phyloP scores from a whole-genome alignment of 2,113 vertebrate genomes.

The Coreoperca whiteheadi region DNA sequence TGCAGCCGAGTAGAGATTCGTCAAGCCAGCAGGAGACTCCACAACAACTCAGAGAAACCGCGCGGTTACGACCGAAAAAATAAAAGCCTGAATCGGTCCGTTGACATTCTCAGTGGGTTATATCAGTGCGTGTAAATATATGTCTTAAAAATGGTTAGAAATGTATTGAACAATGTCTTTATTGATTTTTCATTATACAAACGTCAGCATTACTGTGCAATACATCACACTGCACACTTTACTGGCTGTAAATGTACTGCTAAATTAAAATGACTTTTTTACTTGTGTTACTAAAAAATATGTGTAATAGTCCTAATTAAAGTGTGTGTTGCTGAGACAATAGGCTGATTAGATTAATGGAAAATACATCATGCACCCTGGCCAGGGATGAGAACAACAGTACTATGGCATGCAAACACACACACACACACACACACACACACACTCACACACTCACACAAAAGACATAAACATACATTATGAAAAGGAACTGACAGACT shows the following conservation, averaged over 20 bases:
- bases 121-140: not conserved
- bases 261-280: not conserved
- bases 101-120: not conserved
- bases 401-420: not conserved
- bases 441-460: not conserved
- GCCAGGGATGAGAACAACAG: not conserved
- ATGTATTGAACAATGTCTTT: not conserved
- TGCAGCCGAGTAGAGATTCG: not conserved
- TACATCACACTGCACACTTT: too few relatives aligned
- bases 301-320: too few relatives aligned
- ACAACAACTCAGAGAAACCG: not conserved
- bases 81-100: slow-evolving; percentile 1
- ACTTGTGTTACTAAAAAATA: not conserved
- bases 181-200: too few relatives aligned
- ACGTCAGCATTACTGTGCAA: too few relatives aligned
- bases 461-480: not conserved
- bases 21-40: slow-evolving; percentile 26
- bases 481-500: not conserved
- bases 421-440: not conserved
- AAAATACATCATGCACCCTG: not conserved
- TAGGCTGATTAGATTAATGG: not conserved
- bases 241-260: too few relatives aligned
- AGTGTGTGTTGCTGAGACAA: too few relatives aligned
- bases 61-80: not conserved
- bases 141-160: not conserved